These are phyloP conservation scores for Suricata suricatta DNA, from an alignment of 2,113 vertebrate genomes.

Conservation along the genomic window DNA sequence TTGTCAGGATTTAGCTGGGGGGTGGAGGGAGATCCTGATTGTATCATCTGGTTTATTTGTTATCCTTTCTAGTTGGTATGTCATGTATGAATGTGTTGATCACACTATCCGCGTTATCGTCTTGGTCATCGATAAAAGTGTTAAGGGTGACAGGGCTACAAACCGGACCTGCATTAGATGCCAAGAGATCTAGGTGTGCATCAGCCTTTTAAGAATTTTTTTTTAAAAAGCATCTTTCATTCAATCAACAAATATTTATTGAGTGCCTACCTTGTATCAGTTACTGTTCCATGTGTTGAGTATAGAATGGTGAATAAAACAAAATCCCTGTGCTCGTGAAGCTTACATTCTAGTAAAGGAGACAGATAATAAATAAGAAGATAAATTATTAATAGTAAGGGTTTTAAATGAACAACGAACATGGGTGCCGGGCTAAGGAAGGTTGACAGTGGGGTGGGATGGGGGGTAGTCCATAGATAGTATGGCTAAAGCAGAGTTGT, in stretches of 20 bases:
- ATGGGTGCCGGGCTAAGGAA: neutral
- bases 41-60: neutral
- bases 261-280: neutral
- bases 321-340: neutral
- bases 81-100: neutral
- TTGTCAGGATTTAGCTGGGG: neutral
- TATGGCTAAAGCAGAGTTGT: neutral
- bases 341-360: neutral
- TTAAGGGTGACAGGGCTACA: neutral
- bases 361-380: neutral
- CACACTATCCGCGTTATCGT: neutral
- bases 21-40: neutral
- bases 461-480: neutral
- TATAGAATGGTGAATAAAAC: neutral
- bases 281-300: neutral
- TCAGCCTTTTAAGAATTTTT: neutral
- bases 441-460: neutral
- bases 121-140: constrained; percentile 30
- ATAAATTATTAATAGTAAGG: neutral
- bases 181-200: neutral
- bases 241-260: constrained; percentile 14
- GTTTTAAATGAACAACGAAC: neutral
- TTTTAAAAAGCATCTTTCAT: neutral
- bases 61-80: neutral
- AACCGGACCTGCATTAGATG: neutral